These are phyloP conservation scores for Halcyon senegalensis DNA, from an alignment of 2,113 vertebrate genomes.

Conservation along the genomic window DNA sequence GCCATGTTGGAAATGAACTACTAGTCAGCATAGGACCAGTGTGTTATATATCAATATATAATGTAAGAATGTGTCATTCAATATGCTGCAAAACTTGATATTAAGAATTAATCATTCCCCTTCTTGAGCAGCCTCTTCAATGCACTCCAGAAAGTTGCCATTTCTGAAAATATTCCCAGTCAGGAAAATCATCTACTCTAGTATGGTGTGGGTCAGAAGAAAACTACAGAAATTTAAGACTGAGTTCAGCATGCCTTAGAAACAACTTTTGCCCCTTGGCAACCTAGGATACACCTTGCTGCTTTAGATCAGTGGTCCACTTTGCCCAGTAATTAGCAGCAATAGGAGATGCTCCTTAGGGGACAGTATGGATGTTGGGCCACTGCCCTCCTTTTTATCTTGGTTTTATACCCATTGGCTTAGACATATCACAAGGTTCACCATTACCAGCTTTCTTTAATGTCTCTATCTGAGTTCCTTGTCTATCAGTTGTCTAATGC, in stretches of 20 bases:
- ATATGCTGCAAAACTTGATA: constrained; percentile 39
- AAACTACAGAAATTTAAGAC: background rate
- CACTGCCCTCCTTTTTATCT: background rate
- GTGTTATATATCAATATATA: constrained; percentile 56
- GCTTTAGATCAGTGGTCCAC: background rate
- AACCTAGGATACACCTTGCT: background rate
- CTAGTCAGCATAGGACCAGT: constrained; percentile 18
- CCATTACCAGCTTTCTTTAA: background rate
- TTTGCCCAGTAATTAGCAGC: background rate
- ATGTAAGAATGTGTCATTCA: constrained; percentile 52
- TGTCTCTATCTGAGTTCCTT: rapidly evolving
- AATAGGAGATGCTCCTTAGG: background rate
- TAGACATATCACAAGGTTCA: background rate
- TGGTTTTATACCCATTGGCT: background rate
- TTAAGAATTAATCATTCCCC: constrained; percentile 46
- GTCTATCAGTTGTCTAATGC: background rate
- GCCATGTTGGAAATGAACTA: constrained; percentile 34
- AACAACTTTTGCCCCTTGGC: background rate
- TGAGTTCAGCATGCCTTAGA: background rate
- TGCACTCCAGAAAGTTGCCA: background rate
- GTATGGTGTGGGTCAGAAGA: background rate
- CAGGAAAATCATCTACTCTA: background rate
- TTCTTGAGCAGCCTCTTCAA: background rate
- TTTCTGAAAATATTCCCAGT: background rate
- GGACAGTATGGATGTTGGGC: background rate